Conservation (phyloP, 2,888 invertebrate species). For the Melanotus villosus region DNA sequence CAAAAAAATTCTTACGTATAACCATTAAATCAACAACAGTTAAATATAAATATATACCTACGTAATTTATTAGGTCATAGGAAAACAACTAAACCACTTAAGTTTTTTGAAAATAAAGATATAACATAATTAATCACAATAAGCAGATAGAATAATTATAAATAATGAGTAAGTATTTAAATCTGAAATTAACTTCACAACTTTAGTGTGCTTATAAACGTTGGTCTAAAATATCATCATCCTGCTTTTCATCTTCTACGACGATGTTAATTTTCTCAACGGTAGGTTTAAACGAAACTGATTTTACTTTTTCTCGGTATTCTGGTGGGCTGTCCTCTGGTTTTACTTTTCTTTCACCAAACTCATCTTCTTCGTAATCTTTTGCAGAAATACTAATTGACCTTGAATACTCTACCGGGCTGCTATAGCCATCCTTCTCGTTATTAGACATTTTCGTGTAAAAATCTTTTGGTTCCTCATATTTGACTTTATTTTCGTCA, state of each 20-base stretch:
- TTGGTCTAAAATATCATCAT: conserved; percentile 54
- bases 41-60: too few relatives aligned
- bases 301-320: conserved; percentile 53
- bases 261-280: conserved; percentile 62
- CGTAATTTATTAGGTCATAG: too few relatives aligned
- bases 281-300: conserved; percentile 68
- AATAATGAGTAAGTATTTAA: too few relatives aligned
- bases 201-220: too few relatives aligned
- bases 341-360: background rate
- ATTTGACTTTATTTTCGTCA: background rate
- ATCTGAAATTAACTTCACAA: too few relatives aligned
- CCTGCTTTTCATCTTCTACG: conserved; percentile 63
- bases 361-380: background rate
- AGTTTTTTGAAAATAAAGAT: too few relatives aligned
- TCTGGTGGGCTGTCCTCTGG: background rate
- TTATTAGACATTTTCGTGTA: background rate
- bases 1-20: too few relatives aligned
- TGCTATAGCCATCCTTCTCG: background rate
- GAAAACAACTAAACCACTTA: too few relatives aligned
- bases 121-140: too few relatives aligned
- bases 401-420: background rate
- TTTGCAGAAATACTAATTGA: background rate
- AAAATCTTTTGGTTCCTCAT: background rate
- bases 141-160: too few relatives aligned
- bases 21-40: too few relatives aligned